These are phyloP conservation scores for Elaeidobius kamerunicus DNA, from an alignment of 2,888 invertebrate genomes.

Conservation along the genomic window DNA sequence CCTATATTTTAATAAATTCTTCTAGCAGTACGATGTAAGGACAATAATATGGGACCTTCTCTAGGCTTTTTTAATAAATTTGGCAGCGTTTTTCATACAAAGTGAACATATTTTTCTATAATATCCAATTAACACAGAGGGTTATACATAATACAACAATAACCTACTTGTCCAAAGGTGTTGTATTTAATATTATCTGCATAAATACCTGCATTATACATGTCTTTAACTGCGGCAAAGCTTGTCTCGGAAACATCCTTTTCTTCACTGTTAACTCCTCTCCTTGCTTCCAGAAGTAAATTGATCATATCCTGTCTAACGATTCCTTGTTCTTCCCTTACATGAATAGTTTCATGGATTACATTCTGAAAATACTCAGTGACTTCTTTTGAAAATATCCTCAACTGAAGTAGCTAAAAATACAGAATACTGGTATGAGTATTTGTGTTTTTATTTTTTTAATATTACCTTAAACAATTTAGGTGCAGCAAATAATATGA, in stretches of 20 bases:
- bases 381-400: background rate
- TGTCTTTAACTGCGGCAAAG: slow-evolving; percentile 23
- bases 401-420: slow-evolving; percentile 5
- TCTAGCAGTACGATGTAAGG: too few relatives aligned
- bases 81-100: too few relatives aligned
- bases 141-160: too few relatives aligned
- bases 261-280: slow-evolving; percentile 38
- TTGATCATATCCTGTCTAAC: slow-evolving; percentile 51
- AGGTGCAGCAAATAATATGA: slow-evolving; percentile 25
- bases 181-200: too few relatives aligned
- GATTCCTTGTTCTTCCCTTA: slow-evolving; percentile 35
- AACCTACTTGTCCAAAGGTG: too few relatives aligned
- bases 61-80: too few relatives aligned
- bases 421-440: background rate
- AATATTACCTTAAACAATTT: slow-evolving; percentile 13
- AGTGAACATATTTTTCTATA: too few relatives aligned
- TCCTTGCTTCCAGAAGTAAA: slow-evolving; percentile 54
- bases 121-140: too few relatives aligned
- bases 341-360: slow-evolving; percentile 32
- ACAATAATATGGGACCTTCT: too few relatives aligned
- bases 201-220: background rate
- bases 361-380: slow-evolving; percentile 29
- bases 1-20: too few relatives aligned
- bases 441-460: background rate
- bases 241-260: slow-evolving; percentile 14